A percentile compares a stretch with the other conserved stretches of the same genome.
Evolutionary conservation across 2,888 invertebrate genomes (phyloP).

Genomic region (Laspeyria flexula): DNA sequence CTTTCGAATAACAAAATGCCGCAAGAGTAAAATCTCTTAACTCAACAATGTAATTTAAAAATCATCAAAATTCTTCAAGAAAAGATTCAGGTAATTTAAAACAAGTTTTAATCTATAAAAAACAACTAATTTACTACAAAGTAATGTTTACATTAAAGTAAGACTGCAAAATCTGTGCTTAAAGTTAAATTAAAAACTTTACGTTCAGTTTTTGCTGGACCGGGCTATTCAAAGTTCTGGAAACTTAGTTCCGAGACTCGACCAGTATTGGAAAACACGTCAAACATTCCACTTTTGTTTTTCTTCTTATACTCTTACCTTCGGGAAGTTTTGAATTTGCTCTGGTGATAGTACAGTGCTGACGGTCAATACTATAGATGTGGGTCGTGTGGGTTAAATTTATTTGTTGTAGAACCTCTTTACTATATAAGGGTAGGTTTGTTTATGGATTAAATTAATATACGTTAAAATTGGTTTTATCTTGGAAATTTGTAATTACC

Average conservation of each 20-base stretch:
- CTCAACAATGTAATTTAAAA: not conserved
- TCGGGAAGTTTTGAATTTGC: conserved; percentile 36
- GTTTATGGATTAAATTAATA: no score
- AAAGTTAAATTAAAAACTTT: conserved; percentile 61
- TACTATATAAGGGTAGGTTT: not conserved
- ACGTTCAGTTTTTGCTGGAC: conserved; percentile 42
- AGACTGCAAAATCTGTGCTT: conserved; percentile 40
- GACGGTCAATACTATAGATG: conserved; percentile 6
- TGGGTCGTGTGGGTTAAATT: not conserved
- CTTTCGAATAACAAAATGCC: no score
- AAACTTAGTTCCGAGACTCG: conserved; percentile 35
- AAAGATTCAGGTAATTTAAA: not conserved
- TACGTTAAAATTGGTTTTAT: no score
- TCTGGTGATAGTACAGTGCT: conserved; percentile 14
- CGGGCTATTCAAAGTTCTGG: conserved; percentile 40
- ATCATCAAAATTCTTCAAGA: not conserved
- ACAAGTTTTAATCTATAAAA: conserved; percentile 24
- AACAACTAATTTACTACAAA: conserved; percentile 19
- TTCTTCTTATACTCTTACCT: conserved; percentile 57
- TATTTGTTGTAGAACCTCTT: not conserved
- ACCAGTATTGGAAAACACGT: conserved; percentile 67
- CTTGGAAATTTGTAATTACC: no score
- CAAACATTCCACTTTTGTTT: conserved; percentile 56
- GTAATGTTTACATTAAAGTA: conserved; percentile 40
- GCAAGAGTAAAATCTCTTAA: no score